Conservation (phyloP, 2,113 vertebrate genomes). For the Propithecus coquereli region DNA sequence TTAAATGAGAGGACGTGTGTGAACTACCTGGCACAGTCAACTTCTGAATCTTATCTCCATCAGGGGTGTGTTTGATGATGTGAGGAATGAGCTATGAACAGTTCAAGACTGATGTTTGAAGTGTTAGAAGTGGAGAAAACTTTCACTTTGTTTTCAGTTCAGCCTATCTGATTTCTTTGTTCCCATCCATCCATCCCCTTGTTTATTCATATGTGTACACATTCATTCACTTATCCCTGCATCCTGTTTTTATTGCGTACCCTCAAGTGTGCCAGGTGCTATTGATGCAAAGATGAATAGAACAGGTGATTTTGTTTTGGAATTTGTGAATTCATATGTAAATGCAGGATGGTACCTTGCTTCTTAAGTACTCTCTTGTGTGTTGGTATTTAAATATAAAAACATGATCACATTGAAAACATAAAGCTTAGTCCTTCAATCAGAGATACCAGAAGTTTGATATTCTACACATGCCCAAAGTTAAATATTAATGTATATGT, state of each 20-base stretch:
- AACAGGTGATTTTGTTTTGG: not conserved
- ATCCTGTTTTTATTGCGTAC: not conserved
- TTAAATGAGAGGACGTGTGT: not conserved
- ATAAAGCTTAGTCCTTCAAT: not conserved
- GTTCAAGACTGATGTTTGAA: not conserved
- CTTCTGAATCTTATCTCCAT: too few relatives aligned
- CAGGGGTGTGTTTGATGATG: not conserved
- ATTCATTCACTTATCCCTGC: not conserved
- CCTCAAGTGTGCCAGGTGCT: not conserved
- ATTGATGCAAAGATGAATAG: not conserved
- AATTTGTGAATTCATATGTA: not conserved
- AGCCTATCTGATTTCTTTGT: not conserved
- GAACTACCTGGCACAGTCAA: not conserved
- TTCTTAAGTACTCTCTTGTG: not conserved
- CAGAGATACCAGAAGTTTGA: not conserved
- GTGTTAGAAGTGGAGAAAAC: not conserved
- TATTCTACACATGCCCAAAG: not conserved
- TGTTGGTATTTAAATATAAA: constrained; percentile 6
- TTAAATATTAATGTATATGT: not conserved
- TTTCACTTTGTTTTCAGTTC: not conserved
- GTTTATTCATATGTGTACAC: not conserved
- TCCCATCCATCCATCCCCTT: not conserved
- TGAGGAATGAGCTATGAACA: not conserved
- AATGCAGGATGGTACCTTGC: not conserved
- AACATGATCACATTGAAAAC: not conserved